Evolutionary conservation across 2,113 vertebrate species (phyloP).

Genomic region (Oreotrochilus melanogaster): DNA sequence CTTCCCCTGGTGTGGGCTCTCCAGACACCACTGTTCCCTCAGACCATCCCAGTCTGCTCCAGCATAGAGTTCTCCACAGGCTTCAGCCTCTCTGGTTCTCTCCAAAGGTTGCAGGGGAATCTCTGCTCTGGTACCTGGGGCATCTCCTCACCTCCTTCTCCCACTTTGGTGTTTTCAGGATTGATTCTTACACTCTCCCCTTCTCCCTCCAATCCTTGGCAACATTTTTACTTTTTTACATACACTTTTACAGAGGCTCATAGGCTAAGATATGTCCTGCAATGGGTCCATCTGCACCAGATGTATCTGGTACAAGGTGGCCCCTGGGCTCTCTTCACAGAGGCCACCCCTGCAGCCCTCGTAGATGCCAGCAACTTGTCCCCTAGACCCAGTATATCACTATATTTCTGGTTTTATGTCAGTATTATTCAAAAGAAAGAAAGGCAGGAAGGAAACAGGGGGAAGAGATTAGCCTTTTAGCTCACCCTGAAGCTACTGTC

Average conservation of each 20-base stretch:
- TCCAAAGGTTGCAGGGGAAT: background rate
- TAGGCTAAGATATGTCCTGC: background rate
- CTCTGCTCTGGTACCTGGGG: background rate
- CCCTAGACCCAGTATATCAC: background rate
- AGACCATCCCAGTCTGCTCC: fast-evolving
- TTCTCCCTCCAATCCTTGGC: background rate
- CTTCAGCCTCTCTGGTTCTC: background rate
- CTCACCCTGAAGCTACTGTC: background rate
- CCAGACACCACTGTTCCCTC: fast-evolving
- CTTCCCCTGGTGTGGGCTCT: background rate
- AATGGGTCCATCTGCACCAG: background rate
- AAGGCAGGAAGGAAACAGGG: background rate
- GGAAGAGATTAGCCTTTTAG: background rate
- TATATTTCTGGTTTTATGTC: background rate
- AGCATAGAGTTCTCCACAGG: background rate
- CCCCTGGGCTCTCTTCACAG: background rate
- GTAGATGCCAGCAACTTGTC: background rate
- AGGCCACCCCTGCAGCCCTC: background rate
- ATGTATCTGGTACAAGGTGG: background rate
- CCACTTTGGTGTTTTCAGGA: background rate
- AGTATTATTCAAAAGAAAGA: background rate
- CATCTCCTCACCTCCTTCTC: background rate
- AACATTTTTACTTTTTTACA: background rate
- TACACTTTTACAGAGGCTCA: background rate
- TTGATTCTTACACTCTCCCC: background rate